Evolutionary conservation across 1,140 invertebrate genomes (phyloP).

Genomic region (Drosophila cardini): DNA sequence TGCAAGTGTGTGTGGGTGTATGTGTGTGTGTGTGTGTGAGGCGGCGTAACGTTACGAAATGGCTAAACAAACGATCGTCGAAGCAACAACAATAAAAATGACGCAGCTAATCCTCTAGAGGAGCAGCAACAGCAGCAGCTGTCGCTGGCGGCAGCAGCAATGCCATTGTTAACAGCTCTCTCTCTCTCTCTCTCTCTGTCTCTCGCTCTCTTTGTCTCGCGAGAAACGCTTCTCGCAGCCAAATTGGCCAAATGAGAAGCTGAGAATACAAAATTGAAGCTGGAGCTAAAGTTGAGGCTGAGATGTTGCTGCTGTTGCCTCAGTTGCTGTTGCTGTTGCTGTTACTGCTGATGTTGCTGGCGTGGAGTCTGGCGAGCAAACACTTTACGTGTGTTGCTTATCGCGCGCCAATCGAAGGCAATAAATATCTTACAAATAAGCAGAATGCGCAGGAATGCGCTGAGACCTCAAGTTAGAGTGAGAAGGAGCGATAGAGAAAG

Average conservation of each 20-base stretch:
- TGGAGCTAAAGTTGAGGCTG: conserved; percentile 9
- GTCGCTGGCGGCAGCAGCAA: conserved; percentile 60
- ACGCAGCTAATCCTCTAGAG: conserved; percentile 26
- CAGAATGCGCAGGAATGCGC: conserved; percentile 83
- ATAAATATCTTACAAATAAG: conserved; percentile 85
- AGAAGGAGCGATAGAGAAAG: not conserved
- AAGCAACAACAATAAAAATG: conserved; percentile 46
- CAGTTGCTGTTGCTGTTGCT: not conserved
- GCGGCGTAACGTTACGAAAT: conserved; percentile 76
- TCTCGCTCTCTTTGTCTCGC: not conserved
- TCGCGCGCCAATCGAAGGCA: conserved; percentile 83
- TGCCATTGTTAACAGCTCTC: conserved; percentile 45
- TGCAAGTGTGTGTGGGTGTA: conserved; percentile 18
- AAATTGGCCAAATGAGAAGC: conserved; percentile 21
- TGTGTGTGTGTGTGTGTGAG: conserved; percentile 38
- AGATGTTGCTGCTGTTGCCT: not conserved
- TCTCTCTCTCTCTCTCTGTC: not conserved
- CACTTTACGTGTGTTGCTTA: conserved; percentile 83
- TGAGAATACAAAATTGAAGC: not conserved
- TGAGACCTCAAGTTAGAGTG: conserved; percentile 3
- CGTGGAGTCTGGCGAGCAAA: conserved; percentile 62
- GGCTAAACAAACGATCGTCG: conserved; percentile 76
- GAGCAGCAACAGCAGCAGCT: conserved; percentile 53
- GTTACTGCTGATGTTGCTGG: conserved; percentile 24
- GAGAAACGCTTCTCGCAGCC: conserved; percentile 1